Base-by-base conservation (phyloP, 1,140 invertebrate species). In the Nylanderia fulva region DNA sequence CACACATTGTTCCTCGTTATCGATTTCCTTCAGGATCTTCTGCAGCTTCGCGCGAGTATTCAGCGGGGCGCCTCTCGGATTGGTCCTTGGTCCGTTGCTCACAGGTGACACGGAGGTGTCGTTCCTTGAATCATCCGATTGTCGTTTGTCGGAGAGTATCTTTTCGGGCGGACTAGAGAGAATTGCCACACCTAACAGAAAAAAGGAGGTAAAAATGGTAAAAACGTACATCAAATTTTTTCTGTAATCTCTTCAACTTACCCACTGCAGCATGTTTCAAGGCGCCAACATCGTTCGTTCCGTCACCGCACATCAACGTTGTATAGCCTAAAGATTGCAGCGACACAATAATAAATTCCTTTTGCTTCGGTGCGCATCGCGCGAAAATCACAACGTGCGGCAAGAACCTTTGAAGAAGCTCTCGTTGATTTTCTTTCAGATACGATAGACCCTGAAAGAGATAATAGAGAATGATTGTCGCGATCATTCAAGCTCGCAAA, bases 251-350 rank as follows among this genome's bases (percentile, higher is more conserved):
- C 5, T 54, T 68, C n/a, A 68, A 90, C 93, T 91, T 68, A 97
- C 98, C 98, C 93, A 99, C 98, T 95, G 99, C 97, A 52, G 99
- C 98, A 95, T 99, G 99, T 96, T 99, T 99, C 11, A 99, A 95
- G 29, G 99, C 99, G n/a, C 99, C 99, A 33, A 99, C 99, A 96
- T 99, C 99, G 95, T 99, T 99, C 1, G 99, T 99, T 85, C 99
- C 99, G 96, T 99, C 99, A n/a, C 99, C 99, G 94, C 99, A 99
- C 99, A 99, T 99, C 0, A 99, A 94, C 0, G 99, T 99, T 3
- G 96, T 96, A 92, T 96, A 99, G 27, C 99, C 99, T 1, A 98
- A 93, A 39, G 96, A 95, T 94, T 99, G 99, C 39, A 99, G 94
- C 11, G 97, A 96, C 1, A 98, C 97, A 54, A 99, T 98, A 2